A percentile compares a stretch with the other conserved stretches of the same genome.
Conservation (phyloP, 2,113 vertebrate genomes). For the Thinocorus orbignyianus region DNA sequence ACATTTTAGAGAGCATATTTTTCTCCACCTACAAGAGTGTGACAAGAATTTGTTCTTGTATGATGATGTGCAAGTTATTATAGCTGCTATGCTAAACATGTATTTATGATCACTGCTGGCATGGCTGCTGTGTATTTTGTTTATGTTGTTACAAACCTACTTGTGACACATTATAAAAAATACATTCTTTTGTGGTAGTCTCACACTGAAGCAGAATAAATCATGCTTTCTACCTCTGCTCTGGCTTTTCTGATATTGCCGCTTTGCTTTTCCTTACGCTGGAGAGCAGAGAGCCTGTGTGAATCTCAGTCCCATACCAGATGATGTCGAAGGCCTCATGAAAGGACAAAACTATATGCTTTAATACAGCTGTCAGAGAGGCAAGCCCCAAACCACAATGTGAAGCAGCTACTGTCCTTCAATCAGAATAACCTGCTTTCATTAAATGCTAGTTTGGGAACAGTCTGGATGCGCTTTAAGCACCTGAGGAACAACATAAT, state of each 20-base stretch:
- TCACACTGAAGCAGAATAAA: conserved; percentile 8
- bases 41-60: conserved; percentile 45
- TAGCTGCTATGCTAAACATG: conserved; percentile 53
- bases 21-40: conserved; percentile 46
- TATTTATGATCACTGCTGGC: conserved; percentile 68
- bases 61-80: conserved; percentile 62
- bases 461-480: neutral
- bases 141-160: conserved; percentile 45
- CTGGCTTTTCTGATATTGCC: neutral
- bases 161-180: conserved; percentile 61
- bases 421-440: conserved; percentile 44
- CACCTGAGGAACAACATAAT: neutral
- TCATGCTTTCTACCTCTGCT: conserved; percentile 13
- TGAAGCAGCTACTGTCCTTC: neutral
- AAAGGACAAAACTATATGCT: conserved; percentile 28
- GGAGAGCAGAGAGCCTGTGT: neutral
- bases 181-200: conserved; percentile 40
- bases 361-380: conserved; percentile 17
- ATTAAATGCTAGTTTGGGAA: conserved; percentile 5
- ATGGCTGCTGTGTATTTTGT: conserved; percentile 39
- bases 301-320: neutral
- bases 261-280: neutral
- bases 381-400: neutral
- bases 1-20: conserved; percentile 62
- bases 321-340: neutral